phyloP scores from a whole-genome alignment of 1,140 invertebrate species.

The Capitella teleta region DNA sequence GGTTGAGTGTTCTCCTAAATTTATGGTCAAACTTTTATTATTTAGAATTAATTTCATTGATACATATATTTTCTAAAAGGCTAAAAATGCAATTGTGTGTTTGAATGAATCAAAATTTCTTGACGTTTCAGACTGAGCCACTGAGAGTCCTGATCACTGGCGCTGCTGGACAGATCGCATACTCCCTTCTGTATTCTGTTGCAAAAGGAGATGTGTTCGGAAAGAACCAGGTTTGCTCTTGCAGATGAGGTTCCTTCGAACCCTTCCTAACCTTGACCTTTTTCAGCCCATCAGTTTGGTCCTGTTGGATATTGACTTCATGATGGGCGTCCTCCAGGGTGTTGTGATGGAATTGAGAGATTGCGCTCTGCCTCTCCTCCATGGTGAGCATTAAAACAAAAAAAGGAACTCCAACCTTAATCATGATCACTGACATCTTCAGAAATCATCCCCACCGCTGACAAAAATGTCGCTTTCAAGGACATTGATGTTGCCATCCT shows the following conservation, averaged over 20 bases:
- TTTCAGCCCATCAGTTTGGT: constrained; percentile 72
- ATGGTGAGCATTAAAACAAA: constrained; percentile 43
- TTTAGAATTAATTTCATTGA: too few species aligned
- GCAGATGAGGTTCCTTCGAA: too few species aligned
- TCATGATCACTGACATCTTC: neutral
- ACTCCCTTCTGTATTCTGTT: constrained; percentile 86
- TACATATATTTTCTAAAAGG: too few species aligned
- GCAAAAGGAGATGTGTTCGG: constrained; percentile 96
- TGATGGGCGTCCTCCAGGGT: constrained; percentile 88
- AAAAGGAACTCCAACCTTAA: neutral
- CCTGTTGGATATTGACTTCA: constrained; percentile 81
- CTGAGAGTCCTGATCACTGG: constrained; percentile 82
- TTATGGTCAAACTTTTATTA: too few species aligned
- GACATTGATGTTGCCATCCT: constrained; percentile 95
- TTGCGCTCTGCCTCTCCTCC: constrained; percentile 83
- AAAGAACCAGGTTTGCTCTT: neutral
- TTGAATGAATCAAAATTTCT: too few species aligned
- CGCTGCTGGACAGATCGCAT: constrained; percentile 92
- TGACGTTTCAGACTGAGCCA: constrained; percentile 15
- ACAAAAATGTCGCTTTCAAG: constrained; percentile 81
- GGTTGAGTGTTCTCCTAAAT: too few species aligned
- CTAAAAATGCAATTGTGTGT: too few species aligned
- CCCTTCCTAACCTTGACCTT: too few species aligned
- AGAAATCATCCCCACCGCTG: constrained; percentile 75
- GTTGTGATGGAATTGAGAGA: constrained; percentile 96